Base-by-base conservation (phyloP, 2,888 invertebrate genomes). In the Orthosia gracilis region DNA sequence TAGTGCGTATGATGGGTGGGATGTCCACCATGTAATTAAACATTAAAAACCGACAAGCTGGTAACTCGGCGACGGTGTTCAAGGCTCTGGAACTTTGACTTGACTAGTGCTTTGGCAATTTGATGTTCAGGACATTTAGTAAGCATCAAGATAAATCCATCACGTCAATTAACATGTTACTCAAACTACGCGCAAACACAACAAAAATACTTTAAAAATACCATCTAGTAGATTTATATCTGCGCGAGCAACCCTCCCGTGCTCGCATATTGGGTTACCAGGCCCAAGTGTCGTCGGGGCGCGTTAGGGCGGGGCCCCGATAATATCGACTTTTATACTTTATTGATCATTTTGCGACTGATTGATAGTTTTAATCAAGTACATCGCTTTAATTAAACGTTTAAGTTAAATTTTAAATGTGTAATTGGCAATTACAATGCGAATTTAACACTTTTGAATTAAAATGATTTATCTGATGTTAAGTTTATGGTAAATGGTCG, bases 191-290 rank as follows among this genome's bases (percentile, higher is more conserved):
- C 12, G 0, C 52, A 31, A 13, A 21, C 26, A 47, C 45, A 50
- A 12, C 47, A 78, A 79, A 69, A 75, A 76, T 13, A 23, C 21
- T 15, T 18, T 21, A 17, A 72, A 70, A 17, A 62, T 45, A 64
- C 73, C 82, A 88, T 93, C 92, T 83, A 92, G 92, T 87, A 67
- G 74, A 74, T 80, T 69, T 76, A 62, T 79, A 81, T 83, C 78
- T 88, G 73, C 64, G 73, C 78, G 78, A 40, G 68, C 86, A 90
- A 91, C 94, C 94, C 95, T 91, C 90, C 83, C 87, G 83, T 91
- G 26, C 26, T 78, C 92, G 91, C 89, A 94, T 95, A 96, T 95
- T 96, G 91, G 95, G 96, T 96, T 96, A 96, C 94, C 92, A 94
- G 95, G 92, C 91, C 94, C 88, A 83, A 87, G 88, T 91, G 93